phyloP scores from a whole-genome alignment of 2,888 invertebrate genomes.

The Acanthosoma haemorrhoidale region DNA sequence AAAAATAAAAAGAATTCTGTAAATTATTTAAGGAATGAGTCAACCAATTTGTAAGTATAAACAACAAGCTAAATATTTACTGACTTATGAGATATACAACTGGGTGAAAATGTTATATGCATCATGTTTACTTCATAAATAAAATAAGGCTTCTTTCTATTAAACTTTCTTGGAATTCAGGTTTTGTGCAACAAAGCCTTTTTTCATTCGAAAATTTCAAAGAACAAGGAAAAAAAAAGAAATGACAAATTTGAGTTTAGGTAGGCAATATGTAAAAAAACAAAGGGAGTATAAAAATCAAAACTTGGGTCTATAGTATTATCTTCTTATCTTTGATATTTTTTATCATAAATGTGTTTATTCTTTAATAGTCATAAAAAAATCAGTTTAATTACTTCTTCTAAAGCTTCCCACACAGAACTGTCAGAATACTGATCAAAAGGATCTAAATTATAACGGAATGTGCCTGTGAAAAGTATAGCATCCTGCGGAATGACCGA shows the following conservation, averaged over 20 bases:
- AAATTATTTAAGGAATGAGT: neutral
- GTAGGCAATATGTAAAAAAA: neutral
- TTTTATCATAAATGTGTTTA: neutral
- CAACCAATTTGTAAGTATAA: too few relatives aligned
- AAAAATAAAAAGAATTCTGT: neutral
- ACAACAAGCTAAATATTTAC: too few relatives aligned
- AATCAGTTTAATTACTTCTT: conserved; percentile 44
- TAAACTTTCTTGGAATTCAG: too few relatives aligned
- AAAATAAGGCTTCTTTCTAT: too few relatives aligned
- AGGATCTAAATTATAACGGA: conserved; percentile 63
- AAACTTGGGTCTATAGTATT: neutral
- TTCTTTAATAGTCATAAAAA: neutral
- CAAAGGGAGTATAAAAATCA: neutral
- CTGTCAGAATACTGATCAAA: conserved; percentile 53
- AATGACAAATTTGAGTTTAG: neutral
- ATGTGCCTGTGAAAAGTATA: conserved; percentile 59
- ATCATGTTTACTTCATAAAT: too few relatives aligned
- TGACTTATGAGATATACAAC: too few relatives aligned
- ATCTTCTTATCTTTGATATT: neutral
- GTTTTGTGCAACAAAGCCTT: too few relatives aligned
- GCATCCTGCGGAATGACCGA: conserved; percentile 66
- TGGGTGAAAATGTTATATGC: too few relatives aligned
- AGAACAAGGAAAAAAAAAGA: neutral
- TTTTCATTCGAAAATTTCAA: too few relatives aligned
- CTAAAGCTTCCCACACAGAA: conserved; percentile 48